phyloP scores from a whole-genome alignment of 64 coral and sea anemone genomes.

The Actinia tenebrosa region DNA sequence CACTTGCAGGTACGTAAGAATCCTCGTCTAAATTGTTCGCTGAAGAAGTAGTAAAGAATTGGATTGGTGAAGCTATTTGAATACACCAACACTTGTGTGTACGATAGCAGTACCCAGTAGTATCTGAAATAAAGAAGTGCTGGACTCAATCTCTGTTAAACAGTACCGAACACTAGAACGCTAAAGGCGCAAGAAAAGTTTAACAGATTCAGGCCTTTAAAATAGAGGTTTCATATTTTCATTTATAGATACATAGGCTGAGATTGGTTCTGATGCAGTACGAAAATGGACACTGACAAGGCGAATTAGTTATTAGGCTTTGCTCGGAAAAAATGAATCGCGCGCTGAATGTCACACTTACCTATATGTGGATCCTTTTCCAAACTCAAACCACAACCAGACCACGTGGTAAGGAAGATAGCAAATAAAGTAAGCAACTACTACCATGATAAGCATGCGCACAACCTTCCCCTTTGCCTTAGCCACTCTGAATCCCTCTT shows the following conservation, averaged over 20 bases:
- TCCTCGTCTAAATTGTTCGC: constrained; percentile 73
- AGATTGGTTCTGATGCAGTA: too few species aligned
- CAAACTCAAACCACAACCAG: constrained; percentile 69
- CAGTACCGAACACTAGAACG: too few species aligned
- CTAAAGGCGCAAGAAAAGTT: too few species aligned
- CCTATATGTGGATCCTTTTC: constrained; percentile 18
- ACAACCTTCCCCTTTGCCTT: constrained; percentile 79
- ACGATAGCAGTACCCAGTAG: constrained; percentile 69
- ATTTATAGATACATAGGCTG: too few species aligned
- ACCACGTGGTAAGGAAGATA: constrained; percentile 68
- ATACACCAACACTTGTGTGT: constrained; percentile 73
- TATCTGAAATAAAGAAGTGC: constrained; percentile 11
- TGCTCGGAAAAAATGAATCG: not conserved
- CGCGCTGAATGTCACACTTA: not conserved
- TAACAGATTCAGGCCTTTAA: too few species aligned
- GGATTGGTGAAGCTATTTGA: constrained; percentile 76
- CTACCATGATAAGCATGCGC: constrained; percentile 78
- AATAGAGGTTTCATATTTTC: too few species aligned
- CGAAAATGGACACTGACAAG: too few species aligned
- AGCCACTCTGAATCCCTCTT: constrained; percentile 70
- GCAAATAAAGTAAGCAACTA: constrained; percentile 61
- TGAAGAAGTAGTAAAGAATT: constrained; percentile 75
- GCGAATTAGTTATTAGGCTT: too few species aligned
- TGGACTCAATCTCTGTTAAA: too few species aligned
- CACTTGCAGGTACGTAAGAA: constrained; percentile 25